Evolutionary conservation across 2,888 invertebrate genomes (phyloP).

Genomic region (Agapetus fuscipes): DNA sequence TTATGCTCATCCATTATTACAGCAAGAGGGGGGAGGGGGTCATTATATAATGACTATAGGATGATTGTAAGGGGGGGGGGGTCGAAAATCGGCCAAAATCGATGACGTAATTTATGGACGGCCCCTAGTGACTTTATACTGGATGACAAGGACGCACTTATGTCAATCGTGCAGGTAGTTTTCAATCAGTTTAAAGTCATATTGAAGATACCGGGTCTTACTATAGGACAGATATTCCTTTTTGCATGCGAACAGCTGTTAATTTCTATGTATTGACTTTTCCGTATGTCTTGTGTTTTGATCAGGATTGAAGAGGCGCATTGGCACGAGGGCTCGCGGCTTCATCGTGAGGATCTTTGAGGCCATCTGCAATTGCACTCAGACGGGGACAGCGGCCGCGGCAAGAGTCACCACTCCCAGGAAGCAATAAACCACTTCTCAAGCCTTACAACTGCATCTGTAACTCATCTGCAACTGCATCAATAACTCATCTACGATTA

Average conservation of each 20-base stretch:
- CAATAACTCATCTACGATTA: no score
- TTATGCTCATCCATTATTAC: no score
- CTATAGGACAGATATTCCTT: background rate
- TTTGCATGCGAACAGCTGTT: background rate
- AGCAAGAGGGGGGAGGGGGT: no score
- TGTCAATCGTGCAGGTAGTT: background rate
- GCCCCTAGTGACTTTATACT: background rate
- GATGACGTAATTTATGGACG: no score
- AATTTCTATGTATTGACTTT: background rate
- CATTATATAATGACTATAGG: no score
- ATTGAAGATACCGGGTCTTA: no score
- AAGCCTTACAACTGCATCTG: no score
- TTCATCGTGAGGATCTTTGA: constrained; percentile 53
- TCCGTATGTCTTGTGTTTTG: background rate
- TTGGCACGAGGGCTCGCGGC: constrained; percentile 49
- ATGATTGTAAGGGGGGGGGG: no score
- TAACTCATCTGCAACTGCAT: no score
- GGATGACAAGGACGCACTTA: background rate
- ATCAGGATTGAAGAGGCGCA: constrained; percentile 46
- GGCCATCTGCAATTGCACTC: constrained; percentile 55
- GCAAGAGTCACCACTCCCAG: constrained; percentile 14
- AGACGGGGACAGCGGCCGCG: constrained; percentile 47
- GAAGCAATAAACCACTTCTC: constrained; percentile 14
- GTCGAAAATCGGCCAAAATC: no score
- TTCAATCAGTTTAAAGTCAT: background rate